These are phyloP conservation scores for Polypedilum vanderplanki DNA, from an alignment of 1,140 invertebrate species.

Conservation along the genomic window DNA sequence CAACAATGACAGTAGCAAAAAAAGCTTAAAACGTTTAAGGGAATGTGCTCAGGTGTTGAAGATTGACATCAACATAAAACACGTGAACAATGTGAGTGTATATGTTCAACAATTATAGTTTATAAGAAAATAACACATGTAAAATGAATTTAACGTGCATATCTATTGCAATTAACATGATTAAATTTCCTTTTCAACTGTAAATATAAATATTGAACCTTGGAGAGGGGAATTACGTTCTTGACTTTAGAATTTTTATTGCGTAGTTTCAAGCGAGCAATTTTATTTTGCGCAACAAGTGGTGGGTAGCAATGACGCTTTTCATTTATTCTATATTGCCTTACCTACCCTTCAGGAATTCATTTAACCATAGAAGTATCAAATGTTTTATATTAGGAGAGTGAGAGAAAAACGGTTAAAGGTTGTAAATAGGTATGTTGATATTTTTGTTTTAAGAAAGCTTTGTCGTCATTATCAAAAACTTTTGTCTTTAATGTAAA, in stretches of 20 bases:
- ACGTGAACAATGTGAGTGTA: background rate
- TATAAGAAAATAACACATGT: background rate
- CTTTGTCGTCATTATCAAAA: too few relatives aligned
- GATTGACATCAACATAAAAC: background rate
- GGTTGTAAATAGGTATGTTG: too few relatives aligned
- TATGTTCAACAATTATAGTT: background rate
- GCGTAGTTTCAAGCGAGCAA: background rate
- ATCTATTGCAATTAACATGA: background rate
- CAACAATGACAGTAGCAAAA: background rate
- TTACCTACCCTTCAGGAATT: background rate
- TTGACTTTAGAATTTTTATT: background rate
- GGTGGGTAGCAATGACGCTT: background rate
- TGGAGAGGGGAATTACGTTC: background rate
- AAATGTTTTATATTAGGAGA: too few relatives aligned
- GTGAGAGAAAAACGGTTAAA: too few relatives aligned
- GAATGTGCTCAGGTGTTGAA: slow-evolving; percentile 11
- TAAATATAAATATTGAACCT: background rate
- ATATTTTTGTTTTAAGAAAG: too few relatives aligned
- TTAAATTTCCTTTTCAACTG: background rate
- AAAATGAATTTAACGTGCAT: background rate
- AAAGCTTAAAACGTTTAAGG: background rate
- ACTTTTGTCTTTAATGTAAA: too few relatives aligned
- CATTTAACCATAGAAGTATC: background rate
- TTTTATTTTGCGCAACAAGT: background rate
- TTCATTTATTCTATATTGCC: background rate